Base-by-base conservation (phyloP, 2,888 invertebrate genomes). In the Altica lythri region DNA sequence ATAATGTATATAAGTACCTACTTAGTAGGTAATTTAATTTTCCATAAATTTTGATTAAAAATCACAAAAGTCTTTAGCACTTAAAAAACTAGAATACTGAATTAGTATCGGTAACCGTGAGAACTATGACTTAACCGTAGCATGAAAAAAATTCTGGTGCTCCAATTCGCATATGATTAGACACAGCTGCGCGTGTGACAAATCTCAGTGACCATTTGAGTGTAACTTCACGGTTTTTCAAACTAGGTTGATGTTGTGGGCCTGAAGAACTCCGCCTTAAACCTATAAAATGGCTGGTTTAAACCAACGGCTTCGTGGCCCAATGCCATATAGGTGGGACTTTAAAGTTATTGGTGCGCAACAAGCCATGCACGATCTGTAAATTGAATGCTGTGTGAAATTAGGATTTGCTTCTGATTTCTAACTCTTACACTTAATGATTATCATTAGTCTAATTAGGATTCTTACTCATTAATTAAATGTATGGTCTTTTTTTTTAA, bases 121-220 rank as follows among this genome's bases (percentile, higher is more conserved):
- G 10, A 30, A 30, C 4, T 30, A 18, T 42, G 49, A 30, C 30
- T 22, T 22, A 29, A 18, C 13, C 40, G 40, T 18, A 10, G 13
- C 30, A 54, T 47, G 46, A 54, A 52, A 55, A 46, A 57, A 56
- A 52, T 42, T 35, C 40, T 5, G 25, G 10, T 42, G 50, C 17
- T 38, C 34, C 22, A 35, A 19, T 45, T 54, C 40, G 34, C 46
- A 37, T 49, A 12, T 37, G 49, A 55, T 55, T 40, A 45, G 52
- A 34, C 37, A 45, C 59, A 51, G 59, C 58, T 48, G 56, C 53
- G 52, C 61, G 64, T 64, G 63, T 67, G 68, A 53, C 57, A 57
- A 70, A 71, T 70, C 67, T 68, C 67, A 58, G 68, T 65, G 67
- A 69, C 68, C 70, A 71, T 71, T 72, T 71, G 70, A 68, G 63